Evolutionary conservation across 1,140 invertebrate species (phyloP), one percentile per base, ranked within the genome.

Genomic region (Dryas iulia): DNA sequence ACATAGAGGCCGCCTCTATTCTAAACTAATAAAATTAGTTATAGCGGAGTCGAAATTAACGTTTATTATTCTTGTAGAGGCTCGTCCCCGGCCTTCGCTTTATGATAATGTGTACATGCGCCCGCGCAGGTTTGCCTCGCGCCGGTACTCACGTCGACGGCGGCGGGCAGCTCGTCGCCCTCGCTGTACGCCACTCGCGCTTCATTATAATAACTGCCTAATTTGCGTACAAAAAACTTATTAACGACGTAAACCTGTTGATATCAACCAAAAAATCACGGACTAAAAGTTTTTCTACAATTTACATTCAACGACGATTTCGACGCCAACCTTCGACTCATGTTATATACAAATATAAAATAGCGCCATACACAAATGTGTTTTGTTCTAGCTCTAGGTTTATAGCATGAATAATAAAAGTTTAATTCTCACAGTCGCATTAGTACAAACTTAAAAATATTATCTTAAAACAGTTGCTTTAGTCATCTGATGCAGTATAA

Each of bases 11-110:
- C 24, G 26, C 26, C 25, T 53, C 39, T 39, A 6, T 31, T 66
- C 56, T 31, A 30, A 59, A 66, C 10, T 14, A n/a, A 59, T 52
- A 47, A 39, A 58, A 66, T 28, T 24, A 2, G 33, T 59, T 59
- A 47, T 28, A 66, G 35, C 47, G 56, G 24, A 66, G 57, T 11
- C 10, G 14, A 33, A 47, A 59, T 66, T 59, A 47, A 52, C 47
- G 58, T 59, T 63, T 63, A 72, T 33, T 72, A 63, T 58, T 67
- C 57, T 35, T 60, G 30, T 68, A 73, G 71, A 73, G 71, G 71
- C 74, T 76, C 74, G 74, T 58, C 68, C 70, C 23, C 61, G 68
- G 54, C 74, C 71, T 76, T 76, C 71, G 65, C 57, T 47, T 65
- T 76, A 76, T 76, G 74, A 47, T 76, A 76, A 76, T 76, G 30